Conservation (phyloP, 2,888 invertebrate species). For the Xanthia togata region DNA sequence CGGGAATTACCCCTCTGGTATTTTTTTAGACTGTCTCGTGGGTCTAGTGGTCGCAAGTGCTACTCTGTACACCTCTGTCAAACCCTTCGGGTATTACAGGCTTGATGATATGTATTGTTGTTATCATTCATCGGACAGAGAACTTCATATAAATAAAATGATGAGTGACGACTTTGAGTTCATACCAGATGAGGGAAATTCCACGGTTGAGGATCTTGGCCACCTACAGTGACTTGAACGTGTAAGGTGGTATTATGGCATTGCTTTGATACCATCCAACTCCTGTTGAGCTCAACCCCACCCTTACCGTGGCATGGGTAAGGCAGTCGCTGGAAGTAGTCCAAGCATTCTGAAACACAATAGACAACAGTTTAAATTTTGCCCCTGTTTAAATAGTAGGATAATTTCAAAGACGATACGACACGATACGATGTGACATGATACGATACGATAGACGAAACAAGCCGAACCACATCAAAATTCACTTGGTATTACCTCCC, state of each 20-base stretch:
- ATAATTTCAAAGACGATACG: background rate
- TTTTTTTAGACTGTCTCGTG: too few species aligned
- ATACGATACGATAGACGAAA: too few species aligned
- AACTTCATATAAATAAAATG: background rate
- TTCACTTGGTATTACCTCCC: too few species aligned
- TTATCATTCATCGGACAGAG: too few species aligned
- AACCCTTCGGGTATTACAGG: too few species aligned
- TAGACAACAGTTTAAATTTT: background rate
- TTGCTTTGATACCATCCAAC: slow-evolving; percentile 15
- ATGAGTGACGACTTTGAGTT: background rate
- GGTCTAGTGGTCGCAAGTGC: too few species aligned
- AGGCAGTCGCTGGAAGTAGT: slow-evolving; percentile 46
- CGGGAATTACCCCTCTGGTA: too few species aligned
- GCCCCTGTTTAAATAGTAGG: background rate
- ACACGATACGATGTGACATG: too few species aligned
- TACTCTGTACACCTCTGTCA: too few species aligned
- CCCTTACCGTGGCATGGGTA: slow-evolving; percentile 48
- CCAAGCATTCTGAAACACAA: slow-evolving; percentile 48
- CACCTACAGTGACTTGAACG: slow-evolving; percentile 23
- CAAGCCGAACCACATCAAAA: too few species aligned
- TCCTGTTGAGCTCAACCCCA: slow-evolving; percentile 3
- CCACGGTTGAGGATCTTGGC: slow-evolving; percentile 19
- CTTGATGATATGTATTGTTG: too few species aligned
- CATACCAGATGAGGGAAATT: slow-evolving; percentile 47
- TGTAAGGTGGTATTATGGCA: slow-evolving; percentile 27